Evolutionary conservation across 2,888 invertebrate genomes (phyloP), one percentile per base, ranked within the genome.

Genomic region (Macroteleia sp.): DNA sequence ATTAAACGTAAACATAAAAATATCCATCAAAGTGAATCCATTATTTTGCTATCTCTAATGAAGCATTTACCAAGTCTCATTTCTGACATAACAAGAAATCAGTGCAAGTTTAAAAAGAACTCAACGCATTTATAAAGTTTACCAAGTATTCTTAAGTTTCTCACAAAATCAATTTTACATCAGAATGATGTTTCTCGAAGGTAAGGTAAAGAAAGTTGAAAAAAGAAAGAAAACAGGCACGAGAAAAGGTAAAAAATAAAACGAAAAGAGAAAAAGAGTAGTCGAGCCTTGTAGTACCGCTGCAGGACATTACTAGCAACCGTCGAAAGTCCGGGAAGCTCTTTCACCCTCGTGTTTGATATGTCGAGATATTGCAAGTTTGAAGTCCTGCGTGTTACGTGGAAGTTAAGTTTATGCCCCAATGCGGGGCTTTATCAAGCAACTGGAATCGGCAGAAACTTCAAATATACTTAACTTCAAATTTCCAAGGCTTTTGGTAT

Each of bases 221-320:
- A 46, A 62, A 56, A 20, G 28, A 32, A 19, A 36, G 32, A 25
- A 48, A 48, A 22, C 2, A 28, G 17, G 17, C 9, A 16, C n/a
- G 50, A 19, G 32, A 44, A 42, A 44, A 54, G 17, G 59, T 36
- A 42, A 12, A 6, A 41, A 46, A 34, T 19, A 41, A 36, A 52
- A 59, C 14, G 42, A 52, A 36, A 59, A 25, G 14, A 44, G 10
- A 44, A 59, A 57, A 59, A 56, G 36, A 36, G 42, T 48, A 56
- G 42, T 19, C 14, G 59, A 76, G 64, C 57, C 48, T 70, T 70
- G 64, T 76, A 70, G 57, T 59, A 64, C 52, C 59, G 76, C 70
- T 76, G 76, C 70, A 70, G 76, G 77, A 77, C 71, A 77, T 71
- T 66, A 71, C 77, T 48, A 42, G 77, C 70, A 77, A 77, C 77